These are phyloP conservation scores for Oscheius sp. DNA, from an alignment of 2,888 invertebrate species.

Conservation along the genomic window DNA sequence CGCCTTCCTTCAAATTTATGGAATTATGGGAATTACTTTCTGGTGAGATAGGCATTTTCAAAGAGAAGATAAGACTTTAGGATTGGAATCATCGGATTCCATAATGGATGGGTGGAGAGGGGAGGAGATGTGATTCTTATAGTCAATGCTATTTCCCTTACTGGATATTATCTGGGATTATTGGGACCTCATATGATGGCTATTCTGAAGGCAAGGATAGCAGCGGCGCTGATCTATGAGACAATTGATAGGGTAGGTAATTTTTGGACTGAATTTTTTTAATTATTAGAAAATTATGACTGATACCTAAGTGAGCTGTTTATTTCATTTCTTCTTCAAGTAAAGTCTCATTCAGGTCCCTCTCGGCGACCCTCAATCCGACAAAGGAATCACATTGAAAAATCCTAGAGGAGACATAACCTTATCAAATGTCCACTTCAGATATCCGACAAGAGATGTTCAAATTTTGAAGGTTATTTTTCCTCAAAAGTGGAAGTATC, in stretches of 20 bases:
- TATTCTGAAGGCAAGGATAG: conserved; percentile 38
- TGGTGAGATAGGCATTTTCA: conserved; percentile 32
- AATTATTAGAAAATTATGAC: not conserved
- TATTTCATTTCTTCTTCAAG: not conserved
- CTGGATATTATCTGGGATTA: conserved; percentile 46
- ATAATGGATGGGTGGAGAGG: conserved; percentile 38
- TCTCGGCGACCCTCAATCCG: no score
- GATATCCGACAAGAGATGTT: conserved; percentile 49
- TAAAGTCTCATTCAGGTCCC: no score
- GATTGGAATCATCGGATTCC: conserved; percentile 41
- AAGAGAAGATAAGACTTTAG: conserved; percentile 25
- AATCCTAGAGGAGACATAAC: conserved; percentile 47
- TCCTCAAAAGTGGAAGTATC: not conserved
- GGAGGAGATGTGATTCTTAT: conserved; percentile 52
- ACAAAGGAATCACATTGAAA: conserved; percentile 10
- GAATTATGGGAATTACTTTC: conserved; percentile 46
- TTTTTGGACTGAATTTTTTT: not conserved
- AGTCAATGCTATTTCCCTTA: conserved; percentile 47
- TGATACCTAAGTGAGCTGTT: not conserved
- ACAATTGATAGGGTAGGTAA: conserved; percentile 34
- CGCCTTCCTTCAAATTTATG: conserved; percentile 44
- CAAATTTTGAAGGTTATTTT: conserved; percentile 26
- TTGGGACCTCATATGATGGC: conserved; percentile 50
- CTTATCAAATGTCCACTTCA: conserved; percentile 57
- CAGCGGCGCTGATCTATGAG: conserved; percentile 39